phyloP scores from a whole-genome alignment of 2,888 invertebrate species.

The Dinocampus coccinellae region DNA sequence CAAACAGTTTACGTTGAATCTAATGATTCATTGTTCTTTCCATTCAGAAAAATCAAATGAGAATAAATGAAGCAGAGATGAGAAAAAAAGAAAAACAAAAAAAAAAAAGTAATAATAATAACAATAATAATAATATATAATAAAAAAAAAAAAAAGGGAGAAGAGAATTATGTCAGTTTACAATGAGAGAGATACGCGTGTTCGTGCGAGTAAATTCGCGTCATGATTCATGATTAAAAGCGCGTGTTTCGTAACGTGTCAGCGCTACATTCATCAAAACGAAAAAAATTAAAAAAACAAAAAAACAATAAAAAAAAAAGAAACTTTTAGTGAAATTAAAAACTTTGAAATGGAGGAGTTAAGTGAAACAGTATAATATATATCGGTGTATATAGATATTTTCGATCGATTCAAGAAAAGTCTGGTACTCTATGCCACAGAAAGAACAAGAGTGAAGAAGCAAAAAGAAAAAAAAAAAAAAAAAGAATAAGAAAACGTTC shows the following conservation, averaged over 20 bases:
- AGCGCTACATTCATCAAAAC: background rate
- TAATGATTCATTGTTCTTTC: conserved; percentile 14
- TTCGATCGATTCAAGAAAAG: background rate
- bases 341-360: background rate
- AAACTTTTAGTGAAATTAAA: conserved; percentile 14
- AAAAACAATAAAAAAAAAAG: background rate
- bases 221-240: conserved; percentile 24
- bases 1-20: background rate
- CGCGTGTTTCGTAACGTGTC: conserved; percentile 14
- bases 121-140: conserved; percentile 1
- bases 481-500: background rate
- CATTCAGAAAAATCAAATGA: background rate
- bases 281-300: background rate
- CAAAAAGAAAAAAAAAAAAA: conserved; percentile 6
- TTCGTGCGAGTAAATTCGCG: conserved; percentile 14
- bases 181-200: background rate
- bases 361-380: background rate
- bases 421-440: background rate
- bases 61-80: background rate
- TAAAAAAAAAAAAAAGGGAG: background rate
- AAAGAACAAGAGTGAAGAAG: background rate
- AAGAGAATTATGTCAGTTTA: background rate
- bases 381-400: conserved; percentile 3
- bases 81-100: too few species aligned
- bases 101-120: conserved; percentile 3